These are phyloP conservation scores for Hyles vespertilio DNA, from an alignment of 1,140 invertebrate genomes.

Conservation along the genomic window DNA sequence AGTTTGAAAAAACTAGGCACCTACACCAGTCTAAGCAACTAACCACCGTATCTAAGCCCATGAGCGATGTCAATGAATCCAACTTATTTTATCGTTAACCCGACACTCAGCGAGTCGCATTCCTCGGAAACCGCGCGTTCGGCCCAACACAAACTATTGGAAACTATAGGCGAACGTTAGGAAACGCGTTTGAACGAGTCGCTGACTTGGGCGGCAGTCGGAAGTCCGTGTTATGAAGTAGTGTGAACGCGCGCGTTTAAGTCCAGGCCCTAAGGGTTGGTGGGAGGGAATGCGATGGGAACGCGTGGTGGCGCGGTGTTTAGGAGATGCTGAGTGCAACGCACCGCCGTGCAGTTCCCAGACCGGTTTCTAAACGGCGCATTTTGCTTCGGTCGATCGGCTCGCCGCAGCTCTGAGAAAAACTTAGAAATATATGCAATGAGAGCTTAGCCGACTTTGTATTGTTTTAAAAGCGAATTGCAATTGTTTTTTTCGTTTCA, in stretches of 20 bases:
- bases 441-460: neutral
- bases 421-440: slow-evolving; percentile 47
- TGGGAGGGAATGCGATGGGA: slow-evolving; percentile 24
- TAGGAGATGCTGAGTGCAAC: slow-evolving; percentile 46
- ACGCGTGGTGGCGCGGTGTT: slow-evolving; percentile 22
- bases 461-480: neutral
- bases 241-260: slow-evolving; percentile 24
- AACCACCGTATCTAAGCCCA: slow-evolving; percentile 32
- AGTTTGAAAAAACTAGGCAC: neutral
- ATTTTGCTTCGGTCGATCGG: slow-evolving; percentile 46
- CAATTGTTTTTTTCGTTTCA: neutral
- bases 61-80: slow-evolving; percentile 59
- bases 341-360: slow-evolving; percentile 34
- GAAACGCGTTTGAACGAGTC: slow-evolving; percentile 18
- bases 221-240: slow-evolving; percentile 12
- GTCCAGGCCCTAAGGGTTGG: slow-evolving; percentile 28
- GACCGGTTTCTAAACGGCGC: slow-evolving; percentile 63
- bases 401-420: slow-evolving; percentile 35
- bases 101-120: slow-evolving; percentile 20
- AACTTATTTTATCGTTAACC: slow-evolving; percentile 48
- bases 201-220: slow-evolving; percentile 12
- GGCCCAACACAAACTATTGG: slow-evolving; percentile 8
- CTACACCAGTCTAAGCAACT: slow-evolving; percentile 43
- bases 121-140: slow-evolving; percentile 22
- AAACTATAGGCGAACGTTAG: slow-evolving; percentile 26